Evolutionary conservation across 2,797 vertebrate genomes (phyloP), one percentile per base, ranked within the genome.

Genomic region (Hemitrygon akajei): DNA sequence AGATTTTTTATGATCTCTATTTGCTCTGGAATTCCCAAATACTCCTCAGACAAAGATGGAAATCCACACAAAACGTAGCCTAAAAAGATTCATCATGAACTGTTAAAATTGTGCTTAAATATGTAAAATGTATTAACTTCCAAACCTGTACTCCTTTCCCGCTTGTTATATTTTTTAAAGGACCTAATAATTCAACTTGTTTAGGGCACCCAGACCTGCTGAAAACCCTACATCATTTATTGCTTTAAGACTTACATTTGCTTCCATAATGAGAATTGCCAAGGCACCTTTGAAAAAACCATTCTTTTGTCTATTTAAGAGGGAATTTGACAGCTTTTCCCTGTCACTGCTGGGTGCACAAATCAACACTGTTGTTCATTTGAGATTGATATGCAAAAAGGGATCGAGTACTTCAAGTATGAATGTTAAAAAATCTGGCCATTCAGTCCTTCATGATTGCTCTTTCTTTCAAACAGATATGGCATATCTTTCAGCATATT

Each of bases 1-100:
- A 98, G 96, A 94, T 96, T 98, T 96, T 95, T 98, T 95, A 99
- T 97, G 95, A 98, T 93, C 60, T 98, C 95, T 94, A 98, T 96
- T 96, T 99, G 98, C 94, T 99, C 96, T 30, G 95, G 94, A 95
- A 97, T 95, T 93, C 96, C 97, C 95, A 97, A 94, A 94, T 95
- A 94, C 40, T 97, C 97, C 94, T 98, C 97, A 56, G 97, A 97
- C 93, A 98, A 95, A 94, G 96, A 97, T 4, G 99, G 98, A 94
- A 99, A 95, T 95, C 98, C 98, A 96, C 98, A 97, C 95, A 99
- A 96, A 94, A 99, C 96, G 94, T 99, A 99, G 86, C 98, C 99
- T 99, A 96, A 71, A 93, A 9, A 94, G 27, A 89, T 66, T 37
- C 0, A 66, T 34, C 63, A 69, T 34, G 22, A 89, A n/a, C n/a